phyloP scores from a whole-genome alignment of 2,113 vertebrate species.

The Artemisiospiza belli region DNA sequence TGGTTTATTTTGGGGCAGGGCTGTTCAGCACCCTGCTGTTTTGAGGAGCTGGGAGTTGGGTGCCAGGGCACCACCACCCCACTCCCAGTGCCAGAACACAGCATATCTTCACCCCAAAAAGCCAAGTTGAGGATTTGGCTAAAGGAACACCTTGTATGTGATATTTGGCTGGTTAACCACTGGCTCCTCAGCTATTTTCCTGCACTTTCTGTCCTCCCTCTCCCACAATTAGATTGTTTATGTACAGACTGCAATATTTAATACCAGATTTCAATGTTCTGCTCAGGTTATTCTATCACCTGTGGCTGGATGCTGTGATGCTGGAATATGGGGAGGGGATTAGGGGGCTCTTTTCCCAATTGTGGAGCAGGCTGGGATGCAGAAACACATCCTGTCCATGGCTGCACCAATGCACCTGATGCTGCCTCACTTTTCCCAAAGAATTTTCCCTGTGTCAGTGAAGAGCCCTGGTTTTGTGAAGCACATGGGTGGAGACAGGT shows the following conservation, averaged over 20 bases:
- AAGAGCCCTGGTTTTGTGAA: not conserved
- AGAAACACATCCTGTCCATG: not conserved
- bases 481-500: not conserved
- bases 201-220: not conserved
- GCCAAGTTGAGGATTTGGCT: not conserved
- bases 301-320: not conserved
- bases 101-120: not conserved
- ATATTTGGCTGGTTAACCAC: not conserved
- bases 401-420: not conserved
- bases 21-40: not conserved
- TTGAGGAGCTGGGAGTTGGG: not conserved
- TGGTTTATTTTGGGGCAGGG: not conserved
- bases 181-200: not conserved
- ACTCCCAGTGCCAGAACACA: not conserved
- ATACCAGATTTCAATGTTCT: not conserved
- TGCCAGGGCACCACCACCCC: not conserved
- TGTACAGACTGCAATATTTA: not conserved
- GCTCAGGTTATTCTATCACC: not conserved
- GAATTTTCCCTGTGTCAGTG: not conserved
- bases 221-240: not conserved
- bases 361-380: rapidly evolving
- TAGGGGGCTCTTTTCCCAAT: not conserved
- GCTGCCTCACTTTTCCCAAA: not conserved
- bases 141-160: rapidly evolving
- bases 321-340: not conserved